Base-by-base conservation (phyloP, 2,888 invertebrate species). In the Limnephilus auricula region DNA sequence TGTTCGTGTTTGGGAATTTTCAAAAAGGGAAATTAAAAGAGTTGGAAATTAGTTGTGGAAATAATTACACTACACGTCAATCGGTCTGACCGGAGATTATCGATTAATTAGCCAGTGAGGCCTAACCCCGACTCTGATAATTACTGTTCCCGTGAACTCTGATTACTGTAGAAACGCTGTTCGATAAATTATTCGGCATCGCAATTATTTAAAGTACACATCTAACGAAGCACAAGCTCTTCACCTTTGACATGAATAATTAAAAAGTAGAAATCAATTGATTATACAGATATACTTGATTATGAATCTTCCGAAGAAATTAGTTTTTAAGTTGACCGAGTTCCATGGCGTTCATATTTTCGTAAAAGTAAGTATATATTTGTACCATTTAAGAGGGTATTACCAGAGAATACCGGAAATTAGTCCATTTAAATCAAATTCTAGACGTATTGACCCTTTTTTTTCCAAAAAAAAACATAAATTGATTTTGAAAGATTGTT, bases 1-100 rank as follows among this genome's bases (percentile, higher is more conserved):
- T 25, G 34, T 79, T 89, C 88, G 88, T 89, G 88, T 79, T 87
- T 87, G 32, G 32, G 88, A 79, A 89, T 89, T 79, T 89, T 79
- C 88, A 18, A 12, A 50, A 65, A 30, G 45, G 18, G 34, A 30
- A 34, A 65, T 32, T 86, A 86, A 86, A 86, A 86, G 50, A 89
- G 85, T 86, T 91, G 84, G 45, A 85, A 91, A 89, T 91, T 89
- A 91, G 89, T 91, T 85, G 79, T 37, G 89, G 91, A 91, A 84
- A 91, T 91, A 91, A 91, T 91, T 91, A 91, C 80, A 40, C 89
- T 31, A 79, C 87, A 90, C 87, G 90, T 90, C 79, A 87, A 80
- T 86, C 87, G 80, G 80, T 50, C 87, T 86, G 86, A 86, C 86
- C 87, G 37, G 87, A 37, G 79, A 78, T 79, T 87, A 87, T 90